Evolutionary conservation across 2,888 invertebrate species (phyloP), one percentile per base, ranked within the genome.

Genomic region (Coecobrya sp.): DNA sequence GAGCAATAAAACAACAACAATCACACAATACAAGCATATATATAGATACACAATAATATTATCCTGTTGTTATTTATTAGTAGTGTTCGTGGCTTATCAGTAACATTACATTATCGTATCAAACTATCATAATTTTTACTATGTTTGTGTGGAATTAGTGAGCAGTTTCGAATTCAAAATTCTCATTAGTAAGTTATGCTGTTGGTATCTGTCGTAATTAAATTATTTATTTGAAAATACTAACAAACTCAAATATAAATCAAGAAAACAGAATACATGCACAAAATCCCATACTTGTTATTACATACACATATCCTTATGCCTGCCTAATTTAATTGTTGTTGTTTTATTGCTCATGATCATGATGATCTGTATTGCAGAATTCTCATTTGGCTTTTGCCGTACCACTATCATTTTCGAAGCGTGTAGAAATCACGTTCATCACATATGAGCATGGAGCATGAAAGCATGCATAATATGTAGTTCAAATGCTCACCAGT

Each of bases 391-490:
- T 30, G n/a, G 42, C 11, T 45, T 19, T 49, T 19, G 49, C 27
- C 79, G n/a, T 62, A 22, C 22, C 22, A 86, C 79, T 79, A 79
- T 62, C 62, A 45, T 62, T 87, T 87, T 87, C 79, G 86, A 86
- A 87, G 76, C 87, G 79, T 87, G 65, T 49, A 84, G 45, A 45
- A 45, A 42, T 87, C 87, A 65, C 87, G 79, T 87, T 62, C 36
- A 73, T 36, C 30, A 65, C 68, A 68, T 84, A 70, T 73, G 86
- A 73, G 86, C 86, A 86, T 73, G 86, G 86, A 86, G 86, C 86
- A 86, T 73, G 73, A 86, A 86, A 81, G 81, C 55, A 81, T 52
- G 79, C 79, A 79, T 79, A 82, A 30, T 59, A 62, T 62, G 42
- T 62, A 85, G 84, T 62, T 65, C 62, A 55, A 13, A 13, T 49